Conservation (phyloP, 2,888 invertebrate genomes). For the Eupsilia transversa region DNA sequence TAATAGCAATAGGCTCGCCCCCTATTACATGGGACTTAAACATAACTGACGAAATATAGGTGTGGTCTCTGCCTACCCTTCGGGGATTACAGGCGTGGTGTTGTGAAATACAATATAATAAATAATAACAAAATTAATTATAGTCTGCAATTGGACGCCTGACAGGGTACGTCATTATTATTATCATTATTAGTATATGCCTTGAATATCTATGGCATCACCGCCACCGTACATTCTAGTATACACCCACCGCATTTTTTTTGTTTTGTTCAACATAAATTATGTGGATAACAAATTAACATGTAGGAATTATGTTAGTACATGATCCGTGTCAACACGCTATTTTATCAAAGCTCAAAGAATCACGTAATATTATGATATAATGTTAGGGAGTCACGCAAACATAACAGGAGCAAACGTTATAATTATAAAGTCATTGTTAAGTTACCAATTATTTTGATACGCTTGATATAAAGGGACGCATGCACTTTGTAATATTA, state of each 20-base stretch:
- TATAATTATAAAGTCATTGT: conserved; percentile 30
- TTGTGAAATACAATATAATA: too few species aligned
- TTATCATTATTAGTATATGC: background rate
- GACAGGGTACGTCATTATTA: too few species aligned
- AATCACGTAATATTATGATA: background rate
- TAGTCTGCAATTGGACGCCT: background rate
- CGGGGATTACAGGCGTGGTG: too few species aligned
- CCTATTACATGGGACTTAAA: too few species aligned
- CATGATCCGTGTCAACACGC: conserved; percentile 26
- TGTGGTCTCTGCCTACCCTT: too few species aligned
- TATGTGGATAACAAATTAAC: conserved; percentile 11
- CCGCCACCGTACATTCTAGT: background rate
- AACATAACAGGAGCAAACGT: background rate
- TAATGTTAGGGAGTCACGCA: conserved; percentile 33
- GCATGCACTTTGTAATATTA: conserved; percentile 3
- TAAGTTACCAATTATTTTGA: conserved; percentile 45
- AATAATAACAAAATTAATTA: background rate
- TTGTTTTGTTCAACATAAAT: background rate
- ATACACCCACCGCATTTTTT: background rate
- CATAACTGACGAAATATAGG: too few species aligned
- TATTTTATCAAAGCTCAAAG: conserved; percentile 15
- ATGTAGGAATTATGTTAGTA: background rate
- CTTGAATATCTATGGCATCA: background rate
- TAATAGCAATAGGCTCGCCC: too few species aligned
- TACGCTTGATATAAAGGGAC: background rate